These are phyloP conservation scores for Arvicanthis niloticus DNA, from an alignment of 2,113 vertebrate genomes.

Conservation along the genomic window DNA sequence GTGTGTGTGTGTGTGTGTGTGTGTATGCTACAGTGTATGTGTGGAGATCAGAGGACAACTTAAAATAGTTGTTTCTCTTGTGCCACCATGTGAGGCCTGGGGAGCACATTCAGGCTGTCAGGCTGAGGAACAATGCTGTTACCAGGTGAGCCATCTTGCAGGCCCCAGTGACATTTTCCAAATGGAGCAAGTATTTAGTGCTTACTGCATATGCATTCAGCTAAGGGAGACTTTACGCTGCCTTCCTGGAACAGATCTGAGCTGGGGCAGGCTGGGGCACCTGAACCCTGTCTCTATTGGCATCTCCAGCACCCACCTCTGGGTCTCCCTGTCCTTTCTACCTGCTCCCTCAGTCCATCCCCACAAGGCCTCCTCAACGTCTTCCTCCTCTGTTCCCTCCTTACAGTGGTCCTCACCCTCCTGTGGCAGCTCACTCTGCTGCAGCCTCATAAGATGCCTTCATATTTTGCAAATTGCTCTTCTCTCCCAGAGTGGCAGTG, in stretches of 20 bases:
- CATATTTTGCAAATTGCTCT: not conserved
- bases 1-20: too few relatives aligned
- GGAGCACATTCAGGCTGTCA: not conserved
- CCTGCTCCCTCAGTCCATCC: not conserved
- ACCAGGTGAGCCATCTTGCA: not conserved
- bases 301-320: rapidly evolving
- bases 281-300: not conserved
- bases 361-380: not conserved
- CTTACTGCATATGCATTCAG: not conserved
- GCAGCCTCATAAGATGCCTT: not conserved
- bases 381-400: not conserved
- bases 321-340: not conserved
- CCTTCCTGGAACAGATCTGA: not conserved
- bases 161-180: not conserved
- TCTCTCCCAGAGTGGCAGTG: not conserved
- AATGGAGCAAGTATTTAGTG: not conserved
- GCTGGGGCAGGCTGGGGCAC: too few relatives aligned
- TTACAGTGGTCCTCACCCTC: not conserved
- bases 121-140: not conserved
- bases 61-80: not conserved
- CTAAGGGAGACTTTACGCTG: rapidly evolving
- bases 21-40: not conserved
- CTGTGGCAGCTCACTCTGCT: not conserved
- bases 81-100: not conserved
- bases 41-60: not conserved